Conservation (phyloP, 1,140 invertebrate species). For the Atta colombica region DNA sequence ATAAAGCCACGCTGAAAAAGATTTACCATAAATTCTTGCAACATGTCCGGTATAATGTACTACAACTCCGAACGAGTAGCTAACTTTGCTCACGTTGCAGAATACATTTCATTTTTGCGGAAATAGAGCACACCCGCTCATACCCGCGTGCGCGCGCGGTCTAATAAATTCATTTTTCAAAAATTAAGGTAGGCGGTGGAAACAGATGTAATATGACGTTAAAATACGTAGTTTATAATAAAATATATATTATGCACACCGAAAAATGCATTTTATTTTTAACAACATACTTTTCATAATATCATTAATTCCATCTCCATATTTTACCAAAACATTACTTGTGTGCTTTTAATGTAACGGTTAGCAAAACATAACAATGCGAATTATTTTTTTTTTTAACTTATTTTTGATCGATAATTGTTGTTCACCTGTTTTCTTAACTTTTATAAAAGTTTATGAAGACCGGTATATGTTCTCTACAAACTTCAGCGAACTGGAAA, state of each 20-base stretch:
- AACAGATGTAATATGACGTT: slow-evolving; percentile 52
- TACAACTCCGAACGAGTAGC: slow-evolving; percentile 50
- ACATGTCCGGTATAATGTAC: slow-evolving; percentile 44
- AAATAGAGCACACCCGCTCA: slow-evolving; percentile 38
- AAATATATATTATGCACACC: not conserved
- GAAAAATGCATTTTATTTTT: slow-evolving; percentile 17
- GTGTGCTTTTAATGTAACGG: not conserved
- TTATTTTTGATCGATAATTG: not conserved
- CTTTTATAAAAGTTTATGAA: not conserved
- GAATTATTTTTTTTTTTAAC: not conserved
- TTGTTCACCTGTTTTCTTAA: not conserved
- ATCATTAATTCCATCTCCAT: not conserved
- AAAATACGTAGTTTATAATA: slow-evolving; percentile 23
- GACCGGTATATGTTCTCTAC: not conserved
- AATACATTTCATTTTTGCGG: slow-evolving; percentile 52
- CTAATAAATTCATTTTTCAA: slow-evolving; percentile 62
- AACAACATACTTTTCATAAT: not conserved
- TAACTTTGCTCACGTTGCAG: slow-evolving; percentile 54
- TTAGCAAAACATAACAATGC: not conserved
- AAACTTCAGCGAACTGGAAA: not conserved
- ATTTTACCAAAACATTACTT: slow-evolving; percentile 1
- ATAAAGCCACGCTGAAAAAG: not conserved
- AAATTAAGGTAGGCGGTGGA: slow-evolving; percentile 44
- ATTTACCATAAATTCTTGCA: slow-evolving; percentile 57
- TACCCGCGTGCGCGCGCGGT: slow-evolving; percentile 6